Evolutionary conservation across 64 coral and sea anemone genomes (phyloP).

Genomic region (Platygyra sinensis): DNA sequence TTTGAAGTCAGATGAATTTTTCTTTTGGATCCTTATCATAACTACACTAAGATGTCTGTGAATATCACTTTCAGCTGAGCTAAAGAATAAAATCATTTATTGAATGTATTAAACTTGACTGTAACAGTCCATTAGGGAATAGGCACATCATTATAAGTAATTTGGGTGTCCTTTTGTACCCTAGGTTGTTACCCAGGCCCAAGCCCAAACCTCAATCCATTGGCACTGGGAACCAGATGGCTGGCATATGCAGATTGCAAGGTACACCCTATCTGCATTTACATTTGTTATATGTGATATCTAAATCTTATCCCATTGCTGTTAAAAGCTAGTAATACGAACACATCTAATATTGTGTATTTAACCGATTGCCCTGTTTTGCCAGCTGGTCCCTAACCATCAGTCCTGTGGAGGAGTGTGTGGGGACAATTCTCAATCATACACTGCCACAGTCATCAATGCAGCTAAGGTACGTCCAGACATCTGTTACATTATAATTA

Average conservation of each 20-base stretch:
- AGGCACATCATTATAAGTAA: no score
- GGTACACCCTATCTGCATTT: slow-evolving; percentile 25
- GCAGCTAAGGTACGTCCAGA: slow-evolving; percentile 82
- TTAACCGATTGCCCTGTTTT: not conserved
- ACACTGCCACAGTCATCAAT: slow-evolving; percentile 94
- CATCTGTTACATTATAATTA: not conserved
- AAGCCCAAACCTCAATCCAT: slow-evolving; percentile 89
- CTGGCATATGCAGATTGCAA: slow-evolving; percentile 95
- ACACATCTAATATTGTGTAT: not conserved
- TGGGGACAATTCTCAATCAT: slow-evolving; percentile 88
- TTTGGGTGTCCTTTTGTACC: not conserved
- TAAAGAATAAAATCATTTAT: no score
- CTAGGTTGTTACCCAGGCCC: slow-evolving; percentile 92
- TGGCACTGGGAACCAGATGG: slow-evolving; percentile 90
- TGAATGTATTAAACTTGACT: no score
- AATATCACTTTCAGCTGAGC: no score
- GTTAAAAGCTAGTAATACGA: not conserved
- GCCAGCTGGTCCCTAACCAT: slow-evolving; percentile 88
- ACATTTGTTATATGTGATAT: no score
- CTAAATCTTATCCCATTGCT: not conserved
- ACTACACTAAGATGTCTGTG: no score
- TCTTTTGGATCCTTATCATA: no score
- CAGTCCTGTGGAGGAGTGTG: slow-evolving; percentile 96
- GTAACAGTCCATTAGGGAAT: no score
- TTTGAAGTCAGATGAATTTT: no score